These are phyloP conservation scores for Drosophila oshimai DNA, from an alignment of 1,140 invertebrate genomes.

Conservation along the genomic window DNA sequence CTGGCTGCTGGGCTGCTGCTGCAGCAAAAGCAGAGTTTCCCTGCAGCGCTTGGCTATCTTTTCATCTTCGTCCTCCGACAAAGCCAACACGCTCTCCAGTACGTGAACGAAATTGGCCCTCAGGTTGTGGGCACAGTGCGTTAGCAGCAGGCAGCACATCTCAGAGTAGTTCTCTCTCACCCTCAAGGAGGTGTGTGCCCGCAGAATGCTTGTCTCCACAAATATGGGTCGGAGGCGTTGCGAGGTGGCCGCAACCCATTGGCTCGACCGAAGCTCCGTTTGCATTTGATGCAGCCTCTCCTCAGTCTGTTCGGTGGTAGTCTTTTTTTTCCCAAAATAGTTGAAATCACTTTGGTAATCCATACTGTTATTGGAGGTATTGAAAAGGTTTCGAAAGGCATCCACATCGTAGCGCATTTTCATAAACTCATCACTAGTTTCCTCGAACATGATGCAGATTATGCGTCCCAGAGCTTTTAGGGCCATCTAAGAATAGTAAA, in stretches of 20 bases:
- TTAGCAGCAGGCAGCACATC: constrained; percentile 62
- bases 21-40: constrained; percentile 37
- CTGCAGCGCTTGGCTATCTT: constrained; percentile 40
- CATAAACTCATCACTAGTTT: constrained; percentile 57
- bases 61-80: constrained; percentile 65
- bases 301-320: constrained; percentile 47
- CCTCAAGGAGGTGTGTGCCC: constrained; percentile 41
- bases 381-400: constrained; percentile 53
- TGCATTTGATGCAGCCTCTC: constrained; percentile 61
- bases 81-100: constrained; percentile 67
- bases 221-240: constrained; percentile 55
- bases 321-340: constrained; percentile 47
- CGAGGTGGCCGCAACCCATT: constrained; percentile 65
- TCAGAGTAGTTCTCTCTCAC: constrained; percentile 57
- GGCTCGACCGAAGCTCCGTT: constrained; percentile 31
- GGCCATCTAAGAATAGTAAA: constrained; percentile 32
- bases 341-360: constrained; percentile 13
- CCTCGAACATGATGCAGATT: constrained; percentile 72
- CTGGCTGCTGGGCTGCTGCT: constrained; percentile 19
- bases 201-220: constrained; percentile 48
- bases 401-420: constrained; percentile 52
- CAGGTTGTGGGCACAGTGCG: constrained; percentile 60
- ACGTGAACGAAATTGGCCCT: constrained; percentile 60
- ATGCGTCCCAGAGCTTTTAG: constrained; percentile 71
- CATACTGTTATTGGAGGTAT: not conserved